Conservation (phyloP, 1,140 invertebrate species). For the Drosophila orosa region DNA sequence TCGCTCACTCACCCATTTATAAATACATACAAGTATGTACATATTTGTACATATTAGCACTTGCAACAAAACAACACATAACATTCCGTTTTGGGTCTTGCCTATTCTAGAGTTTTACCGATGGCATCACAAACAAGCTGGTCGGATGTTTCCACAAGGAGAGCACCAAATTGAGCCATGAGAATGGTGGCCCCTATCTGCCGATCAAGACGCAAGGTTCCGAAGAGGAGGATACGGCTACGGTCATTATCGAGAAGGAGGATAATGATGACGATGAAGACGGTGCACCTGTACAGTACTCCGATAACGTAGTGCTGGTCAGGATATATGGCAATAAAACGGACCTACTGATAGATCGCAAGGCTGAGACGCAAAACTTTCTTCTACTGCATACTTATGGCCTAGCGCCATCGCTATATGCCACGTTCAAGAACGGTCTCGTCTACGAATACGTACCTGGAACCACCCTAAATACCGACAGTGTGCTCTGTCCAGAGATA, state of each 20-base stretch:
- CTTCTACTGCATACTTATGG: conserved; percentile 89
- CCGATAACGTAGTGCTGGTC: conserved; percentile 92
- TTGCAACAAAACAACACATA: neutral
- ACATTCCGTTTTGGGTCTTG: conserved; percentile 3
- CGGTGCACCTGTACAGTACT: conserved; percentile 74
- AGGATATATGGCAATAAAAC: conserved; percentile 97
- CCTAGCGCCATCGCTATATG: conserved; percentile 94
- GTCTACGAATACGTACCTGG: conserved; percentile 96
- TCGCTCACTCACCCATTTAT: neutral
- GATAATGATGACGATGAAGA: conserved; percentile 35
- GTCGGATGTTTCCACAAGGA: conserved; percentile 89
- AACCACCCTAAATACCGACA: conserved; percentile 89
- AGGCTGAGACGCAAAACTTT: conserved; percentile 91
- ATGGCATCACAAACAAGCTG: conserved; percentile 98
- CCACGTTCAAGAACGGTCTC: conserved; percentile 96
- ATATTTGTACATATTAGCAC: neutral
- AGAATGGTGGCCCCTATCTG: conserved; percentile 50
- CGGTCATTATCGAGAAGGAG: conserved; percentile 31
- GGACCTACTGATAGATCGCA: conserved; percentile 95
- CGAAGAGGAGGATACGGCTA: conserved; percentile 51
- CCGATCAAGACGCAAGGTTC: conserved; percentile 52
- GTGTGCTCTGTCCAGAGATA: conserved; percentile 89
- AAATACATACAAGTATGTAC: neutral
- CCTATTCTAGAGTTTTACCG: conserved; percentile 92
- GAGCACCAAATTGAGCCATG: conserved; percentile 54